phyloP scores from a whole-genome alignment of 2,888 invertebrate genomes.

The Xanthorhoe designata region DNA sequence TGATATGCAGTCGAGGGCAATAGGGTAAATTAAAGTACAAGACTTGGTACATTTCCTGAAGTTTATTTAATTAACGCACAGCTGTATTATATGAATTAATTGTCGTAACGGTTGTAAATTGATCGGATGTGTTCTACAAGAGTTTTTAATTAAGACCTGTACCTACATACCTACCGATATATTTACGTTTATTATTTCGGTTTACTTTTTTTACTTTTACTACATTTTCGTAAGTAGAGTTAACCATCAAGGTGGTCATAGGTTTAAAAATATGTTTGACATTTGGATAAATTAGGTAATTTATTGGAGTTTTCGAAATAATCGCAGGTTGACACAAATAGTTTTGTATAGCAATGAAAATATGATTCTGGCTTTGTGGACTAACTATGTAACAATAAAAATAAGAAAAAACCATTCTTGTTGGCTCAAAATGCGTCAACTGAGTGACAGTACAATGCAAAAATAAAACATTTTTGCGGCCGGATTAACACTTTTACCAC shows the following conservation, averaged over 20 bases:
- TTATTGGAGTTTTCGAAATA: neutral
- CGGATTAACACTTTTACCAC: conserved; percentile 39
- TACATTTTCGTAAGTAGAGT: neutral
- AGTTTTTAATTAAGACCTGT: conserved; percentile 11
- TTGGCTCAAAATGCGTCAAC: conserved; percentile 12
- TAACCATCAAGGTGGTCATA: conserved; percentile 10
- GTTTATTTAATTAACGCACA: conserved; percentile 54
- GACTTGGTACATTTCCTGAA: conserved; percentile 51
- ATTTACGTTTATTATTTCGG: neutral
- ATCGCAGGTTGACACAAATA: neutral
- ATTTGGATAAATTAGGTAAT: neutral
- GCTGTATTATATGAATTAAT: conserved; percentile 45
- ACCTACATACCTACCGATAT: neutral
- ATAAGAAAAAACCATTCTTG: conserved; percentile 13
- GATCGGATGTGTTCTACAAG: conserved; percentile 8
- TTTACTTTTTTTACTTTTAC: neutral
- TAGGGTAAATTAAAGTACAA: conserved; percentile 51
- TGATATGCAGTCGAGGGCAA: conserved; percentile 53
- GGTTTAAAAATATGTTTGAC: neutral
- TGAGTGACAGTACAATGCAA: conserved; percentile 34
- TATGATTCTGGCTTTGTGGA: neutral
- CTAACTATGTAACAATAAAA: conserved; percentile 3
- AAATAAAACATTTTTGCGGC: conserved; percentile 31
- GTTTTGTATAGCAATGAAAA: neutral
- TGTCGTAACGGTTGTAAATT: conserved; percentile 35